Base-by-base conservation (phyloP, 2,797 vertebrate genomes). In the Benthosema pterotum region DNA sequence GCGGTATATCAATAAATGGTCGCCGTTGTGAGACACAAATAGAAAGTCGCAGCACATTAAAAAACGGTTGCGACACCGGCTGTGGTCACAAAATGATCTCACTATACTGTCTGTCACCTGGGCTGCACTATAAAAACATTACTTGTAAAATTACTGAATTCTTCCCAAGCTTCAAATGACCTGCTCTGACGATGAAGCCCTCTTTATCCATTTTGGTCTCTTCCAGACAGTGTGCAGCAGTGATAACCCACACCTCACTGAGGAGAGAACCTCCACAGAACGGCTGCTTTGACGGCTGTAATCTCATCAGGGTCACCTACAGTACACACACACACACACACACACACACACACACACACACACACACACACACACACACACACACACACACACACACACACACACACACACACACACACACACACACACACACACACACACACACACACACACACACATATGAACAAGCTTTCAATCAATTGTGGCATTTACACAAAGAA, bases 211-310 rank as follows among this genome's bases (percentile, higher is more conserved):
- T 1, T 0, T 50, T 18, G 5, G 0, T 3, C 0, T 82, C 1
- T 0, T 11, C 11, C 63, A 92, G 70, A 74, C 97, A 99, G 65
- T 99, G 97, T 0, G 97, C 97, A 0, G 97, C 97, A 0, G 96
- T 98, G 80, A 99, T 86, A 4, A 99, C 72, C 97, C 97, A 99
- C 12, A 82, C 72, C 28, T 95, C 88, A 13, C 87, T 96, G 81
- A 99, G 54, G 51, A 99, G 95, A 74, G 96, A 91, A 0, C 90
- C 97, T 0, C 97, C 96, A 1, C 97, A 99, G 87, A 97, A 96
- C 0, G 89, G 80, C 17, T 49, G 0, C 0, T 62, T 58, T 0
- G 54, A 80, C 0, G 67, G 0, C n/a, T n/a, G n/a, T 0, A 69
- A 74, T 58, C 82, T 63, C 71, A 96, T 81, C 76, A 99, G 77